phyloP scores from a whole-genome alignment of 2,113 vertebrate species.

The Rhynchopsitta pachyrhyncha region DNA sequence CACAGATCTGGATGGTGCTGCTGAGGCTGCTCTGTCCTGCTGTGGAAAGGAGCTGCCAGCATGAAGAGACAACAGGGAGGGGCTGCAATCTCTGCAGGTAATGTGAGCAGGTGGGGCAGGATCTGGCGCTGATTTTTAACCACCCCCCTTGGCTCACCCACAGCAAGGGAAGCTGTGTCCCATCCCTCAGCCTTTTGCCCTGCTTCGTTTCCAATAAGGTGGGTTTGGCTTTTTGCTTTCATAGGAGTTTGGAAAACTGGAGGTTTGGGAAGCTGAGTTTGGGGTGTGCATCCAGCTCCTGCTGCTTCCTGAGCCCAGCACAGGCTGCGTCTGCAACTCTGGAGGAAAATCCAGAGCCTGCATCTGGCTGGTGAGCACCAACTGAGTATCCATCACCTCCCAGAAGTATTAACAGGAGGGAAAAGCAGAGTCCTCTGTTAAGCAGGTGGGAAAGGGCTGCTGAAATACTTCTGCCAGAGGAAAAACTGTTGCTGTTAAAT shows the following conservation, averaged over 20 bases:
- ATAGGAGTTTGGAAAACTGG: not conserved
- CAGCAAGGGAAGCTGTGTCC: rapidly evolving
- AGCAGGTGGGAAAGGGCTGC: not conserved
- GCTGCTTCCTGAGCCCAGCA: not conserved
- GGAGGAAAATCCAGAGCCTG: not conserved
- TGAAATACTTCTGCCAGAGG: not conserved
- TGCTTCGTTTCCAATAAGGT: not conserved
- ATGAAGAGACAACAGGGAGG: not conserved
- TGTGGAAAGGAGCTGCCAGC: not conserved
- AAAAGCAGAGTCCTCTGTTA: not conserved
- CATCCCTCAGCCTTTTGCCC: not conserved
- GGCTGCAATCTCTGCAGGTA: not conserved
- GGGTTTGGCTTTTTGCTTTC: not conserved
- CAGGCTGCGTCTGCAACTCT: rapidly evolving
- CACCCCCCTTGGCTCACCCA: not conserved
- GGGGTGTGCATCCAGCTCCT: no score
- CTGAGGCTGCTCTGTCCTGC: not conserved
- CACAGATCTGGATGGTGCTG: rapidly evolving
- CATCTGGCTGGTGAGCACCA: not conserved
- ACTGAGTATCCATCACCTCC: rapidly evolving
- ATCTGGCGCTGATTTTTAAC: not conserved
- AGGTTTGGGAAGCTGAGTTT: not conserved
- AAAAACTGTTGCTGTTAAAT: not conserved
- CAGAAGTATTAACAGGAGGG: rapidly evolving
- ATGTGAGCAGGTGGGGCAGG: not conserved